Conservation (phyloP, 2,797 vertebrate species). For the Chiloscyllium punctatum region DNA sequence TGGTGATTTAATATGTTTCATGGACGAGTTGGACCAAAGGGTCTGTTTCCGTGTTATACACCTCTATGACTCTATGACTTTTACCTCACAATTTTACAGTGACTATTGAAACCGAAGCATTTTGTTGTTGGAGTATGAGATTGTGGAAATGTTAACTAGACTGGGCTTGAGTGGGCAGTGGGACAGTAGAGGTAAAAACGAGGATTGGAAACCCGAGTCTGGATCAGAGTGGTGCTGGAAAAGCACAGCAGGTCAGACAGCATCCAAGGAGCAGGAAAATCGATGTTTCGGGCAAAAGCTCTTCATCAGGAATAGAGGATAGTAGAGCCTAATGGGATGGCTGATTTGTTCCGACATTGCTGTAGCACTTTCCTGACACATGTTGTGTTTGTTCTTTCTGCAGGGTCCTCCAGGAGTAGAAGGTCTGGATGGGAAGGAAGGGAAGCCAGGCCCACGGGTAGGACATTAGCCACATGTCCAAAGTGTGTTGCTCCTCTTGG, state of each 20-base stretch:
- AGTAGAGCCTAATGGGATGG: background rate
- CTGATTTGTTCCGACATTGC: background rate
- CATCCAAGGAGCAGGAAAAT: no score
- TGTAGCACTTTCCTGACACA: background rate
- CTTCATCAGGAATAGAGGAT: no score
- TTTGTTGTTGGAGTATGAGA: background rate
- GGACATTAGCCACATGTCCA: background rate
- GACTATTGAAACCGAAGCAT: background rate
- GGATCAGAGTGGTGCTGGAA: no score
- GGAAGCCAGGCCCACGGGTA: constrained; percentile 4
- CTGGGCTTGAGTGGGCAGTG: background rate
- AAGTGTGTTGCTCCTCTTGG: background rate
- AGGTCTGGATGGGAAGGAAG: constrained; percentile 22
- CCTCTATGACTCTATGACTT: background rate
- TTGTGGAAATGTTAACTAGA: background rate
- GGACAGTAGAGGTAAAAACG: background rate
- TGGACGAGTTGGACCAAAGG: no score
- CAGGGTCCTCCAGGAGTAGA: constrained; percentile 11
- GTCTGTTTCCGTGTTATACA: no score
- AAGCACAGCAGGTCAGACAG: no score
- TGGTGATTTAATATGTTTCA: background rate
- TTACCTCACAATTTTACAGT: background rate
- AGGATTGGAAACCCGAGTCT: no score
- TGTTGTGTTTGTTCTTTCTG: background rate
- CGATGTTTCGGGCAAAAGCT: no score